A percentile compares a stretch with the other conserved stretches of the same genome.
These are phyloP conservation scores for Pampus argenteus DNA, from an alignment of 2,797 vertebrate species.

Conservation along the genomic window DNA sequence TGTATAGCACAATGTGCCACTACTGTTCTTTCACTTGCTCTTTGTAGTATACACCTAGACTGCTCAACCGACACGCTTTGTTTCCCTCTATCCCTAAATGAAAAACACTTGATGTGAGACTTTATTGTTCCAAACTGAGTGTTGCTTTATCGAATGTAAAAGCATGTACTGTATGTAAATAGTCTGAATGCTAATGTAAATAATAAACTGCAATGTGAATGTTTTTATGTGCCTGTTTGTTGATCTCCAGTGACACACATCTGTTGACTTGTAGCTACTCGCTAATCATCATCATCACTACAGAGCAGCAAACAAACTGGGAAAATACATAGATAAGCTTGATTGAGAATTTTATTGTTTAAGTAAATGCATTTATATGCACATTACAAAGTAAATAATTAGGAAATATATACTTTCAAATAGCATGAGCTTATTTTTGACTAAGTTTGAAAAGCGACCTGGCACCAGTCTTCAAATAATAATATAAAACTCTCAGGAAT, in stretches of 20 bases:
- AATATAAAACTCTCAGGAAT: slow-evolving; percentile 67
- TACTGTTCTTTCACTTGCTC: slow-evolving; percentile 19
- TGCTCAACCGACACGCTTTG: neutral
- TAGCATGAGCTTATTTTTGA: slow-evolving; percentile 84
- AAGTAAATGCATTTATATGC: slow-evolving; percentile 93
- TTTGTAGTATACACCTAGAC: slow-evolving; percentile 3
- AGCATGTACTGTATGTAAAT: slow-evolving; percentile 81
- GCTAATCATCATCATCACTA: too few relatives aligned
- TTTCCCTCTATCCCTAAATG: neutral
- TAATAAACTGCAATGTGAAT: slow-evolving; percentile 69
- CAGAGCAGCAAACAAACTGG: neutral
- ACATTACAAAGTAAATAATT: slow-evolving; percentile 88
- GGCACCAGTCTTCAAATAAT: slow-evolving; percentile 86
- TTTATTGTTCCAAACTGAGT: slow-evolving; percentile 18
- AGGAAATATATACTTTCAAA: slow-evolving; percentile 88
- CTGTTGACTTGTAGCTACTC: neutral
- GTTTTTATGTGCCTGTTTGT: slow-evolving; percentile 17
- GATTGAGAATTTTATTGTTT: slow-evolving; percentile 85
- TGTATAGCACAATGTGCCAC: slow-evolving; percentile 68
- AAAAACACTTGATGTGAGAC: slow-evolving; percentile 40
- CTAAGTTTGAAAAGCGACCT: slow-evolving; percentile 83
- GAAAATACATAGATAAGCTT: slow-evolving; percentile 27
- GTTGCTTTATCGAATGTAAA: slow-evolving; percentile 60
- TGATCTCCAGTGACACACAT: too few relatives aligned
- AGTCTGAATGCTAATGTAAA: slow-evolving; percentile 71